A percentile compares a stretch with the other conserved stretches of the same genome.
Conservation (phyloP, 2,888 invertebrate species). For the Caenorhabditis wallacei region DNA sequence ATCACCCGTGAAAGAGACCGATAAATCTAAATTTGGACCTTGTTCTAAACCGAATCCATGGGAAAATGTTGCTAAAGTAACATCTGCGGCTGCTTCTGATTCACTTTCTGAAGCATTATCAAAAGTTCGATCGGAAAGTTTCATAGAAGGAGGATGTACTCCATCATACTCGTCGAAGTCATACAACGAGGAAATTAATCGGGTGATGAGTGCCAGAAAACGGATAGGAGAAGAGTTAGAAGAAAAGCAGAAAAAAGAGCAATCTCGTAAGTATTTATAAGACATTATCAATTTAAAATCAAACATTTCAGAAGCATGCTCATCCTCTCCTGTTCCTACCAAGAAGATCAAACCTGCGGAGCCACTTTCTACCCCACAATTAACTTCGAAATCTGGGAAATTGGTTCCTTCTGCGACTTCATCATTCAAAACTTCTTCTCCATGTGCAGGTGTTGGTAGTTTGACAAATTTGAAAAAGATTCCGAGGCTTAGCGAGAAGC, state of each 20-base stretch:
- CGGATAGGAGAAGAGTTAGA: background rate
- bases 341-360: slow-evolving; percentile 8
- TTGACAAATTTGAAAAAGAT: slow-evolving; percentile 40
- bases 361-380: background rate
- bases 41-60: slow-evolving; percentile 30
- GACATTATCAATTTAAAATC: background rate
- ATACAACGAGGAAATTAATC: slow-evolving; percentile 31
- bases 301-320: background rate
- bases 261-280: slow-evolving; percentile 15
- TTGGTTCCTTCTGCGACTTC: background rate
- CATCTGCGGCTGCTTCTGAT: background rate
- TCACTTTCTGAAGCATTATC: slow-evolving; percentile 28
- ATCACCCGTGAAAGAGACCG: slow-evolving; percentile 16
- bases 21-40: slow-evolving; percentile 2
- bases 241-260: background rate
- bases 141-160: background rate
- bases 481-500: slow-evolving; percentile 49
- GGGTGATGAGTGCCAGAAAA: slow-evolving; percentile 17
- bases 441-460: background rate
- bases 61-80: slow-evolving; percentile 7
- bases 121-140: slow-evolving; percentile 16
- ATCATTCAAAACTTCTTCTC: background rate
- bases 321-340: background rate
- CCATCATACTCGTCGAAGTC: slow-evolving; percentile 22
- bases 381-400: background rate